phyloP scores from a whole-genome alignment of 1,140 invertebrate species.

The Tribolium castaneum region DNA sequence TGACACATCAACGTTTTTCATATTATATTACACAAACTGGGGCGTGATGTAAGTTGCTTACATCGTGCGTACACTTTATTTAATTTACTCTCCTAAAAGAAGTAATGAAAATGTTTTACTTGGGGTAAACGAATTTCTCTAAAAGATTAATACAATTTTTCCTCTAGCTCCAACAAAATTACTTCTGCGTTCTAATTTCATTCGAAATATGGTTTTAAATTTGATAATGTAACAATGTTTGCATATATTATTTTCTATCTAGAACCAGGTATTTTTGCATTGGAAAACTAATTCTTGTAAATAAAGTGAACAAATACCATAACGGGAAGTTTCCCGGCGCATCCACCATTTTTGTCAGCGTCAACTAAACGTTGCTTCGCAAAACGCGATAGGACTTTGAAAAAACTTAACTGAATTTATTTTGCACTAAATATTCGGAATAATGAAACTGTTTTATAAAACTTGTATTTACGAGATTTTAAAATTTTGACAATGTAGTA shows the following conservation, averaged over 20 bases:
- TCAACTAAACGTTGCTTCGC: neutral
- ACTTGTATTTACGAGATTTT: neutral
- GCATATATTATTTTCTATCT: no score
- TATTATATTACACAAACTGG: neutral
- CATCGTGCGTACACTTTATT: conserved; percentile 15
- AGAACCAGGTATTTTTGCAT: no score
- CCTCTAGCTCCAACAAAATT: conserved; percentile 2
- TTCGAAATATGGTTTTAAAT: neutral
- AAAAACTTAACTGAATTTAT: no score
- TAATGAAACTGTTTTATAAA: no score
- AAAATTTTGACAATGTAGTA: neutral
- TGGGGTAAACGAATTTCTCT: conserved; percentile 5
- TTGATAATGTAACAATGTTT: neutral
- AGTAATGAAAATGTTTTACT: conserved; percentile 22
- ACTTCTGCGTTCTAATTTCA: neutral
- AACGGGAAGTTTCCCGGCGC: neutral
- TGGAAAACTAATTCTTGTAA: neutral
- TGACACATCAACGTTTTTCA: conserved; percentile 4
- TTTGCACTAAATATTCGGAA: no score
- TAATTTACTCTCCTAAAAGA: conserved; percentile 21
- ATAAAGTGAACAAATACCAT: neutral
- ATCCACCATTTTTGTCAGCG: neutral
- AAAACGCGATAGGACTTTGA: neutral
- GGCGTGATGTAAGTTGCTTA: conserved; percentile 1
- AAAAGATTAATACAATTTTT: conserved; percentile 24